Evolutionary conservation across 2,113 vertebrate species (phyloP).

Genomic region (Hemicordylus capensis): DNA sequence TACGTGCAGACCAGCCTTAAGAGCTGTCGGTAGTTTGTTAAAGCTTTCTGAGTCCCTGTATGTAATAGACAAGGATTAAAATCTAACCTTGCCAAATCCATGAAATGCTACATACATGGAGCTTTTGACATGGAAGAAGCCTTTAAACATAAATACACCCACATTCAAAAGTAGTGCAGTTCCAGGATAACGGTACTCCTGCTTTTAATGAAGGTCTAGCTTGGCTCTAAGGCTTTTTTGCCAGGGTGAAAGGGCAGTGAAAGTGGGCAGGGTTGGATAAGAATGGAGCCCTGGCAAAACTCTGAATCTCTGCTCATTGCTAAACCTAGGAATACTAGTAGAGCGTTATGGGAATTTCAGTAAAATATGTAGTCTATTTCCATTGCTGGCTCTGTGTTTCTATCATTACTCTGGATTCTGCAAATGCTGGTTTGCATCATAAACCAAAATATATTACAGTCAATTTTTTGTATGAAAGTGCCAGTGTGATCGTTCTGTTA

Average conservation of each 20-base stretch:
- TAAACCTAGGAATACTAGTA: background rate
- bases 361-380: background rate
- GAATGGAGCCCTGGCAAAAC: background rate
- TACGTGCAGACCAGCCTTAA: background rate
- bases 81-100: background rate
- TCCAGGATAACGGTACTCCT: too few species aligned
- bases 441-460: background rate
- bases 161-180: background rate
- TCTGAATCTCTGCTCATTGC: background rate
- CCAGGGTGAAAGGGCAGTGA: too few species aligned
- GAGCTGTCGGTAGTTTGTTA: background rate
- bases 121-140: background rate
- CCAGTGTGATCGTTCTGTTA: constrained; percentile 8
- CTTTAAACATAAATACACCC: background rate
- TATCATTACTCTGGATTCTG: background rate
- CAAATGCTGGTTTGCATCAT: constrained; percentile 14
- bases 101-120: background rate
- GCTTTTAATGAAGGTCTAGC: too few species aligned
- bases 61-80: background rate
- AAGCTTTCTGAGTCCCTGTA: background rate
- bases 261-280: background rate
- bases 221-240: too few species aligned
- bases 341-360: background rate
- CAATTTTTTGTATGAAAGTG: background rate
- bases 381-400: background rate